These are phyloP conservation scores for Hyphantria cunea DNA, from an alignment of 1,140 invertebrate genomes.

Conservation along the genomic window DNA sequence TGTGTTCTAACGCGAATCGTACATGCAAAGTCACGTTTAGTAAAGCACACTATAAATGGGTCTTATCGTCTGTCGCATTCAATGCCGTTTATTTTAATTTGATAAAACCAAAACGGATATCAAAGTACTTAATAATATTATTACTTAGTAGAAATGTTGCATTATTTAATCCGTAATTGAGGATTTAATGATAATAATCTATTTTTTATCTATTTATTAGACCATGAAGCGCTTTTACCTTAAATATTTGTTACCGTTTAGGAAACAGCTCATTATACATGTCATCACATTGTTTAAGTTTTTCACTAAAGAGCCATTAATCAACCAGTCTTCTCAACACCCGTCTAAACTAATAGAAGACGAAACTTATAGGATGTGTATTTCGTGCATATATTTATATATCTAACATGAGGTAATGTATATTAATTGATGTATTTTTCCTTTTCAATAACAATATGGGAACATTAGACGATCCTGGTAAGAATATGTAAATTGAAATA, in stretches of 20 bases:
- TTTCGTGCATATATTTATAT: not conserved
- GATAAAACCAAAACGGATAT: not conserved
- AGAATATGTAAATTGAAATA: slow-evolving; percentile 54
- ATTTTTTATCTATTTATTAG: not conserved
- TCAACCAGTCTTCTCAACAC: too few species aligned
- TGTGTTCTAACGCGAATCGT: slow-evolving; percentile 13
- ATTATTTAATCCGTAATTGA: not conserved
- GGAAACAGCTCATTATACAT: not conserved
- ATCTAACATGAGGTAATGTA: slow-evolving; percentile 15
- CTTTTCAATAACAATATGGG: slow-evolving; percentile 72
- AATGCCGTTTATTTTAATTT: not conserved
- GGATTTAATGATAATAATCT: too few species aligned
- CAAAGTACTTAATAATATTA: not conserved
- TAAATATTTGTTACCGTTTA: not conserved
- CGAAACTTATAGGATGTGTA: too few species aligned
- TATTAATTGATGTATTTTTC: slow-evolving; percentile 66
- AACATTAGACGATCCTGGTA: slow-evolving; percentile 69
- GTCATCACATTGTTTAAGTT: not conserved
- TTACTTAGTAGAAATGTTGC: not conserved
- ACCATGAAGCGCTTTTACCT: not conserved
- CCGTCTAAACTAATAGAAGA: too few species aligned
- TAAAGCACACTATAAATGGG: slow-evolving; percentile 1
- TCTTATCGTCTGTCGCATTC: not conserved
- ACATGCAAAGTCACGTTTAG: slow-evolving; percentile 25
- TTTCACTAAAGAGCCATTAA: not conserved